A percentile compares a stretch with the other conserved stretches of the same genome.
Conservation (phyloP, 1,140 invertebrate species). For the Thaumatotibia leucotreta region DNA sequence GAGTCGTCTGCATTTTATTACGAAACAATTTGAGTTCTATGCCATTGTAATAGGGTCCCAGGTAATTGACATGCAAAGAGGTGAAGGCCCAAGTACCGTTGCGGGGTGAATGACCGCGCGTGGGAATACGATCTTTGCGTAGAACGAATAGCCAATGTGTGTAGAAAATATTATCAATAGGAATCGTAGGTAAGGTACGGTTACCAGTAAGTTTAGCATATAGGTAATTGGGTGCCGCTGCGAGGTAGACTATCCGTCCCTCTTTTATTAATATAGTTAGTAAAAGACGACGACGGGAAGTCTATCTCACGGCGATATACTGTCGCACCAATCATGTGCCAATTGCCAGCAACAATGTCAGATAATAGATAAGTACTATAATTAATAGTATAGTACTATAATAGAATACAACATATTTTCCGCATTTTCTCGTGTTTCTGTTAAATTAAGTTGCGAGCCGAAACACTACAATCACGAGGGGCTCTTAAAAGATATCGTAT, state of each 20-base stretch:
- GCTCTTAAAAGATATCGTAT: neutral
- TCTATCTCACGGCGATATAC: too few species aligned
- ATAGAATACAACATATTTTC: neutral
- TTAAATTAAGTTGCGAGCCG: neutral
- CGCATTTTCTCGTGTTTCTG: neutral
- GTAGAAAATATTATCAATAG: conserved; percentile 7
- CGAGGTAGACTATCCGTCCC: too few species aligned
- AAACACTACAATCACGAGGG: neutral
- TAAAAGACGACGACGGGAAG: too few species aligned
- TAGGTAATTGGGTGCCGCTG: too few species aligned
- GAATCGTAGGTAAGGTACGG: neutral
- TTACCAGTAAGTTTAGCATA: too few species aligned
- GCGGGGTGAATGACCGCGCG: conserved; percentile 32
- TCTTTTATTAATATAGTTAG: too few species aligned
- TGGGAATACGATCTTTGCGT: conserved; percentile 41
- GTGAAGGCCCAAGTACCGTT: conserved; percentile 36
- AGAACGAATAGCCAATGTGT: conserved; percentile 4
- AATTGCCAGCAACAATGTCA: too few species aligned
- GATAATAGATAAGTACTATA: too few species aligned
- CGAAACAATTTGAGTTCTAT: neutral
- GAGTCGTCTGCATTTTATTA: neutral
- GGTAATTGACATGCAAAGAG: conserved; percentile 27
- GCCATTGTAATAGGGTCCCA: neutral
- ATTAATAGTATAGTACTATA: too few species aligned
- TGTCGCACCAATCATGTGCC: too few species aligned